Evolutionary conservation across 2,113 vertebrate species (phyloP), one percentile per base, ranked within the genome.

Genomic region (Astatoreochromis straeleni): DNA sequence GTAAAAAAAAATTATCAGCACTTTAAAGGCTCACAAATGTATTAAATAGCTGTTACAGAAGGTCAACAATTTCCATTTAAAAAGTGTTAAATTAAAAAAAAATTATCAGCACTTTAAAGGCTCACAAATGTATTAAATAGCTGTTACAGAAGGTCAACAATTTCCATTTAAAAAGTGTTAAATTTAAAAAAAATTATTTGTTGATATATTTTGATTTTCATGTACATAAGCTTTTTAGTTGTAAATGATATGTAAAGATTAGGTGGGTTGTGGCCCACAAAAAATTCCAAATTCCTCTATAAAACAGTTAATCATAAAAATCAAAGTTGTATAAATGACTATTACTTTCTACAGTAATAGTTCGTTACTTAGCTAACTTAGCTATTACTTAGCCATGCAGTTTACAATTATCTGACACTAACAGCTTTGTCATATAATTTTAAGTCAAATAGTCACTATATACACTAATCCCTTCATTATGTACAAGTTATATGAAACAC

Each of bases 131-230:
- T 21, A 16, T 70, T 42, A 16, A 68, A 70, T 42, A 21, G 21
- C n/a, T 42, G 38, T 9, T 70, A 24, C 65, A 70, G 63, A 70
- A 24, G 35, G 12, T 42, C 63, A 70, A 40, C 2, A 0, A 70
- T 42, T 70, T 42, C 65, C 38, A 38, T 70, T 42, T 70, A 9
- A 40, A 68, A 14, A 9, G 35, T 40, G 60, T 21, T 68, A 21
- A 68, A n/a, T 38, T 10, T 1, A 6, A 7, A 63, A 9, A 1
- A 1, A 2, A 1, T 0, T 1, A 12, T 7, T 38, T 70, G 2
- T 63, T 63, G 16, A 35, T 63, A 63, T n/a, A 24, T 42, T 42
- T 70, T 42, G 38, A 42, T 42, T 70, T 38, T 21, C 21, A 26
- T 70, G n/a, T 70, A 42, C 65, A 45, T 42, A 24, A 0, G 1